Evolutionary conservation across 2,113 vertebrate species (phyloP).

Genomic region (Serinus canaria): DNA sequence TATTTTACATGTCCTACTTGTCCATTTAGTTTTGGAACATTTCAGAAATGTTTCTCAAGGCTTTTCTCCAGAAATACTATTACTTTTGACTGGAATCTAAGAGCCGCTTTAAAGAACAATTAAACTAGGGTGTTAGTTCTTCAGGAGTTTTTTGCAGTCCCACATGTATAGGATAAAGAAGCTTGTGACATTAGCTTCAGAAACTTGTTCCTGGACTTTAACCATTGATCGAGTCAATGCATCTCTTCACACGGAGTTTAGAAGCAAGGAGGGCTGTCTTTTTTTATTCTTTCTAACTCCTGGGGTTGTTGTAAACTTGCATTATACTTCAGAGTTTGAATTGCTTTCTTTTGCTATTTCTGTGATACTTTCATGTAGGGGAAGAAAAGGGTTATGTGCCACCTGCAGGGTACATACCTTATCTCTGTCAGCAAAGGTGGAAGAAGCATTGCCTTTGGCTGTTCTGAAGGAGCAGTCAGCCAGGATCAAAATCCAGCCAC

Average conservation of each 20-base stretch:
- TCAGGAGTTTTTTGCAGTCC: background rate
- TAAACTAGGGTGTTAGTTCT: background rate
- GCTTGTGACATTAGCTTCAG: background rate
- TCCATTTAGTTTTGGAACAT: background rate
- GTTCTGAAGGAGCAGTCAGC: background rate
- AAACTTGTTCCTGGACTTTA: background rate
- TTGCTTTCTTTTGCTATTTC: background rate
- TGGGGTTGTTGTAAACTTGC: background rate
- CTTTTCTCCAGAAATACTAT: background rate
- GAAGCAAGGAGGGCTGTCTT: background rate
- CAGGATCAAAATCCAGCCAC: background rate
- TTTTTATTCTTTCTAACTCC: background rate
- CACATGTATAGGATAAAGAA: background rate
- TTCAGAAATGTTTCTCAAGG: background rate
- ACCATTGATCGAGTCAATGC: rapidly evolving
- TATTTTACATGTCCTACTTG: background rate
- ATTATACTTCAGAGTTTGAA: background rate
- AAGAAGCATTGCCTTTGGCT: background rate
- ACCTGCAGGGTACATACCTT: background rate
- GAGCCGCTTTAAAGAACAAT: background rate
- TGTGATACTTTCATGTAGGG: background rate
- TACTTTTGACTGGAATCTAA: background rate
- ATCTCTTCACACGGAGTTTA: background rate
- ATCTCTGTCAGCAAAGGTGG: background rate
- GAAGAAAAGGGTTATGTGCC: background rate